Base-by-base conservation (phyloP, 2,888 invertebrate genomes). In the Synanthedon tipuliformis region DNA sequence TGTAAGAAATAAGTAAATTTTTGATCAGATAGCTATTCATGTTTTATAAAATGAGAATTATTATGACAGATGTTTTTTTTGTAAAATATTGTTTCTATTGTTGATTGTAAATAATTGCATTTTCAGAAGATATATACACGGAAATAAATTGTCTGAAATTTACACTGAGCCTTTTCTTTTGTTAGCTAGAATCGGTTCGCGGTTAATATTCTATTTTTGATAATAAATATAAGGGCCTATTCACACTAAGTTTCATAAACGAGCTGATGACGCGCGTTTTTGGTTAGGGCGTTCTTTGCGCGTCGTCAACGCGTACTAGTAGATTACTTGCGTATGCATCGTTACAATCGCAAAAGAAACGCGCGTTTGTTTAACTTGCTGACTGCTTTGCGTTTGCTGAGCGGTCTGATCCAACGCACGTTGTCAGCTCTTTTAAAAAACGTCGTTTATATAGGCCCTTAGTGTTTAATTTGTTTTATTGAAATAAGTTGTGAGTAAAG, bases 81-180 rank as follows among this genome's bases (percentile, higher is more conserved):
- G 77, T 83, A 72, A 81, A 79, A 71, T 77, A 77, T 76, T 81
- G 77, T 82, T 78, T 79, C 81, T 74, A 74, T 84, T 86, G 81
- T 85, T 82, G 78, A 81, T 78, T 87, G 85, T 87, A 82, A 84
- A 84, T 83, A 79, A 81, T 81, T 83, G 85, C 87, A 86, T 87
- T 87, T 84, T 84, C 82, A 75, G 78, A 83, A 74, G 67, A 73
- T 81, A 78, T 81, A 78, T 81, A 82, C 75, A 81, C 77, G 74
- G 23, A 79, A 87, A 87, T 87, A 87, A 87, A 86, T 79, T 83
- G 75, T 87, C 84, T 84, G 82, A 82, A 81, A 78, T 78, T 81
- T 79, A 55, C 65, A 61, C 66, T 66, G 66, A 73, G 74, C 66
- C 75, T 84, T 86, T 87, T 84, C 71, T 81, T 83, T 82, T 67